These are phyloP conservation scores for Noctua comes DNA, from an alignment of 2,888 invertebrate genomes.

Conservation along the genomic window DNA sequence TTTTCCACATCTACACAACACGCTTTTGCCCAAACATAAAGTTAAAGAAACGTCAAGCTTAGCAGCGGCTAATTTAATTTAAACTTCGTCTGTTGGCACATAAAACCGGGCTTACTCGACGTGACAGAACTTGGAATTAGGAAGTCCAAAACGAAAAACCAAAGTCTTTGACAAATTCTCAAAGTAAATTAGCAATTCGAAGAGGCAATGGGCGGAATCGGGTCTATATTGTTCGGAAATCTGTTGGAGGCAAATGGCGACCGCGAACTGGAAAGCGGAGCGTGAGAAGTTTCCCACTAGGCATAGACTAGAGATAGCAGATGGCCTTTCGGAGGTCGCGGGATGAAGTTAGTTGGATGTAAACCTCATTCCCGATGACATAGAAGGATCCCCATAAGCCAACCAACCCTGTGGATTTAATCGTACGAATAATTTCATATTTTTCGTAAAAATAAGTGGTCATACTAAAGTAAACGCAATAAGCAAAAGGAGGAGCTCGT, in stretches of 20 bases:
- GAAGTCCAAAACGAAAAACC: slow-evolving; percentile 15
- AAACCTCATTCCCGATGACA: neutral
- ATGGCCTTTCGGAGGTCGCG: neutral
- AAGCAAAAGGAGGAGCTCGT: too few species aligned
- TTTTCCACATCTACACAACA: neutral
- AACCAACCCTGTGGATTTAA: neutral
- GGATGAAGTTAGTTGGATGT: neutral
- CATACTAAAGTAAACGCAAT: neutral
- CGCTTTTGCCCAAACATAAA: neutral
- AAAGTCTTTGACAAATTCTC: slow-evolving; percentile 22
- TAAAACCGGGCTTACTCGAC: slow-evolving; percentile 16
- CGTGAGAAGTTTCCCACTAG: slow-evolving; percentile 29
- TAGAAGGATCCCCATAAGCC: neutral
- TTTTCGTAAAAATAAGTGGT: neutral
- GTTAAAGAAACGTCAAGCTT: slow-evolving; percentile 2
- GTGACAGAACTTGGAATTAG: slow-evolving; percentile 33
- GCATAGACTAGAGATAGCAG: neutral
- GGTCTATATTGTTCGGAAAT: slow-evolving; percentile 20
- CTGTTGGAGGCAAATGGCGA: slow-evolving; percentile 5
- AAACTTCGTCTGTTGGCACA: slow-evolving; percentile 24
- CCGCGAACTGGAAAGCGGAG: slow-evolving; percentile 12
- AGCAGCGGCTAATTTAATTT: slow-evolving; percentile 37
- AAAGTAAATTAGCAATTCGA: slow-evolving; percentile 36
- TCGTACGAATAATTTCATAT: neutral
- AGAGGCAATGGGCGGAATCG: slow-evolving; percentile 8